A percentile compares a stretch with the other conserved stretches of the same genome.
Evolutionary conservation across 92 coral and sea anemone genomes (phyloP).

Genomic region (Muricea muricata): DNA sequence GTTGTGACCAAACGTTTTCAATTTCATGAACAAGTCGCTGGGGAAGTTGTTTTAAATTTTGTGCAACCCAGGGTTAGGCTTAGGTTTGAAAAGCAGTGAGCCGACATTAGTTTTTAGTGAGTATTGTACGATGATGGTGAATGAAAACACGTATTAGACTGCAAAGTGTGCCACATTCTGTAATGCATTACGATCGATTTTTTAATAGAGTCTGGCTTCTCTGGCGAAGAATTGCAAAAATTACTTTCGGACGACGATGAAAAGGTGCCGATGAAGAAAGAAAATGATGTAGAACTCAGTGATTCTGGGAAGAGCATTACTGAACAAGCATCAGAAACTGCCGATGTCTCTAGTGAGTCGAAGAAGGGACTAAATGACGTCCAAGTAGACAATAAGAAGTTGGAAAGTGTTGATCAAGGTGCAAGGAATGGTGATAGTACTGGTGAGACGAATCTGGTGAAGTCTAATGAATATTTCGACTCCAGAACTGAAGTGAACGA

Average conservation of each 20-base stretch:
- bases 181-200: neutral
- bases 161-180: neutral
- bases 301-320: neutral
- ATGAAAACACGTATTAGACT: too few species aligned
- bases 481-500: neutral
- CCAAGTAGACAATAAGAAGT: neutral
- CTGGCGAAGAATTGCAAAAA: neutral
- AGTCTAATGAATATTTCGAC: too few species aligned
- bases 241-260: neutral
- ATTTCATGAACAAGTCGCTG: too few species aligned
- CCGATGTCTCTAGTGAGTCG: neutral
- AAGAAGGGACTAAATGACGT: neutral
- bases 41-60: too few species aligned
- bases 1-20: too few species aligned
- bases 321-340: neutral
- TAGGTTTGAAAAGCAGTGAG: too few species aligned
- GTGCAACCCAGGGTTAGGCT: too few species aligned
- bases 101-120: too few species aligned
- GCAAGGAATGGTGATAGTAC: neutral
- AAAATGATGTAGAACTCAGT: neutral
- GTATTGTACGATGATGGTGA: too few species aligned
- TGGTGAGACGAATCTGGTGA: neutral
- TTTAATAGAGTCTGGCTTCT: neutral
- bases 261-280: neutral
- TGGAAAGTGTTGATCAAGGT: neutral